Base-by-base conservation (phyloP, 2,113 vertebrate genomes). In the Microtus ochrogaster region DNA sequence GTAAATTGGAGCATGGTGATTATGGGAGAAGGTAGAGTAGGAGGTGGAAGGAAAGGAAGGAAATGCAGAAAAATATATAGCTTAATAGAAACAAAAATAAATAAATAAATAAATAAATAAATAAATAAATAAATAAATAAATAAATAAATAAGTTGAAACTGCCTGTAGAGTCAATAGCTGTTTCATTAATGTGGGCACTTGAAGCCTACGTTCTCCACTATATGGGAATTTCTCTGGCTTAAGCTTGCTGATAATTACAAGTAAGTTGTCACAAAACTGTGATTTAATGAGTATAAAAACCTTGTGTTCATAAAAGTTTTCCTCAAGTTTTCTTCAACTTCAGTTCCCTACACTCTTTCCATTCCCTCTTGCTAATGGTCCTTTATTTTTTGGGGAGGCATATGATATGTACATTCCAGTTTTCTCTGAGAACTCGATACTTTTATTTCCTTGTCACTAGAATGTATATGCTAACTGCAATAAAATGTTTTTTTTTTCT, bases 181-280 rank as follows among this genome's bases (percentile, higher is more conserved):
- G 16, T n/a, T 73, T n/a, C 8, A 39, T 73, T 73, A 39, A 9
- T 4, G 0, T 39, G 70, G 19, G 36, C 36, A 73, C 7, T 73
- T 73, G 4, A 7, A 3, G 70, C 16, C 19, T n/a, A 21, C 0
- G 1, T 73, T 7, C n/a, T 39, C n/a, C 19, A 39, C n/a, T 21
- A 22, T 9, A 21, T 73, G 36, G 17, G 21, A 73, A 21, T 39
- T 73, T 39, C 6, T 73, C 4, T 73, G 70, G 17, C n/a, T 39
- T 73, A 3, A 39, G 17, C 14, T 73, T 73, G 7, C 36, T 73
- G 16, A 73, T n/a, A 10, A 22, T 39, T n/a, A n/a, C 9, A 19
- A 22, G 70, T 17, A 73, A 22, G 70, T 73, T 73, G 17, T 73
- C 17, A 73, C 19, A 73, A 39, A 73, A 39, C 19, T 73, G n/a